Percentiles rank a stretch among this genome's conserved stretches.
These are phyloP conservation scores for Eospalax fontanierii DNA, from an alignment of 2,797 vertebrate genomes.

Conservation along the genomic window DNA sequence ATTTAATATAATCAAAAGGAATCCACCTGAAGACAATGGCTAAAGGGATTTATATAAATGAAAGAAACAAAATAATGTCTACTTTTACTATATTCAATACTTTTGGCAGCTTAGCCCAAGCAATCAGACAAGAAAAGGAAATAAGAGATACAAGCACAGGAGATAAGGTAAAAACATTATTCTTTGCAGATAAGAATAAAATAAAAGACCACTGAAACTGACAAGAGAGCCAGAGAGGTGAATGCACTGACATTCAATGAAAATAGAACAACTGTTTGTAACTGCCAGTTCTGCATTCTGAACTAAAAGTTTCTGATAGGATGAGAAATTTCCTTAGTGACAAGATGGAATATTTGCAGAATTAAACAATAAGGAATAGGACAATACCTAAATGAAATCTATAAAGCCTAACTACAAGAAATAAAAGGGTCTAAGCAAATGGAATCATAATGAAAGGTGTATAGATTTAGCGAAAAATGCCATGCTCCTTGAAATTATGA, in stretches of 20 bases:
- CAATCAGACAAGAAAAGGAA: slow-evolving; percentile 62
- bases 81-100: slow-evolving; percentile 27
- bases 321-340: slow-evolving; percentile 52
- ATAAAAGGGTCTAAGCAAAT: slow-evolving; percentile 37
- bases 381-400: not conserved
- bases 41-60: slow-evolving; percentile 7
- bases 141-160: not conserved
- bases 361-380: slow-evolving; percentile 50
- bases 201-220: not conserved
- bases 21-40: not conserved
- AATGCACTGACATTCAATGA: not conserved
- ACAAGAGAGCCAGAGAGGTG: slow-evolving; percentile 35
- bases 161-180: slow-evolving; percentile 38
- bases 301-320: slow-evolving; percentile 46
- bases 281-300: slow-evolving; percentile 19
- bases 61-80: not conserved
- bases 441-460: not conserved
- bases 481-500: not conserved
- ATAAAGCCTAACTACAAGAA: slow-evolving; percentile 20
- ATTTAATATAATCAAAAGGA: slow-evolving; percentile 44
- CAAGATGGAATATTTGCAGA: slow-evolving; percentile 28
- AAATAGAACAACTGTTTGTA: slow-evolving; percentile 10
- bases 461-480: not conserved
- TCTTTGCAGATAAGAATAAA: slow-evolving; percentile 48
- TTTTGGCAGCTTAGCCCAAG: slow-evolving; percentile 40